phyloP scores from a whole-genome alignment of 92 coral and sea anemone genomes.

The Porites lobata region DNA sequence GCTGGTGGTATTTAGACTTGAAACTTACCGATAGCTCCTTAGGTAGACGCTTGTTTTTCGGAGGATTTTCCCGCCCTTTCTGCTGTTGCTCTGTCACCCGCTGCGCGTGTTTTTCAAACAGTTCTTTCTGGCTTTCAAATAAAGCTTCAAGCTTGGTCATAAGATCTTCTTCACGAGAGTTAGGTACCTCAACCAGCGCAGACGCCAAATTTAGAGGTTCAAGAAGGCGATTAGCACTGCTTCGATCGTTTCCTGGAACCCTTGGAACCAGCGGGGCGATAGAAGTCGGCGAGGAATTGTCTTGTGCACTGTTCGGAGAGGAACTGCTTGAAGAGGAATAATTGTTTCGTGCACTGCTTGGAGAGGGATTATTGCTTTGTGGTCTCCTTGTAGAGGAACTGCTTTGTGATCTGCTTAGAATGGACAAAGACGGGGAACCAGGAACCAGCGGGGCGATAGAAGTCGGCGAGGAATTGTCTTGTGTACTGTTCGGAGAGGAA shows the following conservation, averaged over 20 bases:
- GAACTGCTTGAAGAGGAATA: conserved; percentile 13
- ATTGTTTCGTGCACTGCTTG: too few relatives aligned
- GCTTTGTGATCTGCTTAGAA: too few relatives aligned
- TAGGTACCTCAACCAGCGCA: neutral
- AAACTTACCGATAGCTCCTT: too few relatives aligned
- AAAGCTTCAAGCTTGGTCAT: neutral
- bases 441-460: conserved; percentile 8
- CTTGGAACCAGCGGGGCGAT: conserved; percentile 13
- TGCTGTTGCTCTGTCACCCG: neutral
- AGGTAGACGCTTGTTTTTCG: neutral
- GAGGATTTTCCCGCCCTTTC: conserved; percentile 17
- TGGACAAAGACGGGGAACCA: neutral
- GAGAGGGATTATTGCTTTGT: too few relatives aligned
- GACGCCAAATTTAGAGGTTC: too few relatives aligned
- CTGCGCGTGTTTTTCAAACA: conserved; percentile 11
- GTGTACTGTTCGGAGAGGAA: neutral
- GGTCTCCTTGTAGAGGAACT: too few relatives aligned
- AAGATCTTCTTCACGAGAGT: neutral
- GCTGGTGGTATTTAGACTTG: too few relatives aligned
- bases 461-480: neutral
- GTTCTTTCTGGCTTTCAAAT: neutral
- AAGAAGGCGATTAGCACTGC: too few relatives aligned
- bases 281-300: neutral
- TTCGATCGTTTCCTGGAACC: neutral
- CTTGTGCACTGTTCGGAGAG: neutral